A percentile compares a stretch with the other conserved stretches of the same genome.
phyloP scores from a whole-genome alignment of 2,888 invertebrate species.

The Zonitis immaculata region DNA sequence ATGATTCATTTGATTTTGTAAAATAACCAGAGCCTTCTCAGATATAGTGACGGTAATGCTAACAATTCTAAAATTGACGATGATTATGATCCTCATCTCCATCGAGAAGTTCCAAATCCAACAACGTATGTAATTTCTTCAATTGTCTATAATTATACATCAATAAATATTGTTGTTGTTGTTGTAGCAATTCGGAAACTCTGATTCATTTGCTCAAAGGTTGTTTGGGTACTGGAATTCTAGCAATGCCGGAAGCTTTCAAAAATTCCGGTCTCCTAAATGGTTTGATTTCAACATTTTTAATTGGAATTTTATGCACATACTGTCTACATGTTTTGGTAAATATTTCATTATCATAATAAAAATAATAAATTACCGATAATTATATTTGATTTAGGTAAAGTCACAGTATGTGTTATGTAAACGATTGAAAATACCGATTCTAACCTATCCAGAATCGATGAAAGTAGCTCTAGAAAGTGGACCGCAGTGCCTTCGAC shows the following conservation, averaged over 20 bases:
- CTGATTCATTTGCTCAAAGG: conserved; percentile 85
- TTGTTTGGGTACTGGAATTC: conserved; percentile 87
- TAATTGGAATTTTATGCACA: conserved; percentile 75
- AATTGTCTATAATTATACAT: too few species aligned
- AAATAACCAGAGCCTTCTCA: too few species aligned
- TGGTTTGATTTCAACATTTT: conserved; percentile 69
- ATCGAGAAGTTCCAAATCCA: conserved; percentile 62
- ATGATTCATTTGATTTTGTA: too few species aligned
- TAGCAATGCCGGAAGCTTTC: conserved; percentile 94
- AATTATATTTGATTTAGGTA: conserved; percentile 43
- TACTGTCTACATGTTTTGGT: conserved; percentile 87
- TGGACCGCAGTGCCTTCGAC: conserved; percentile 64
- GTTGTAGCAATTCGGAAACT: conserved; percentile 71
- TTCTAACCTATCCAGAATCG: conserved; percentile 79
- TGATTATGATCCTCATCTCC: conserved; percentile 64
- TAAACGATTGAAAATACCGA: conserved; percentile 63
- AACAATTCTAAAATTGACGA: too few species aligned
- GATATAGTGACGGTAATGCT: conserved; percentile 19
- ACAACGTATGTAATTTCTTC: too few species aligned
- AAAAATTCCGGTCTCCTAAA: conserved; percentile 75
- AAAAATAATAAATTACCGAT: too few species aligned
- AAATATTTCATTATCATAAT: too few species aligned
- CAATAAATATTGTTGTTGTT: too few species aligned
- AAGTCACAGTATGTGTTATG: conserved; percentile 59
- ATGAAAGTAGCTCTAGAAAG: conserved; percentile 72